phyloP scores from a whole-genome alignment of 2,113 vertebrate species.

The Macroglossus sobrinus region DNA sequence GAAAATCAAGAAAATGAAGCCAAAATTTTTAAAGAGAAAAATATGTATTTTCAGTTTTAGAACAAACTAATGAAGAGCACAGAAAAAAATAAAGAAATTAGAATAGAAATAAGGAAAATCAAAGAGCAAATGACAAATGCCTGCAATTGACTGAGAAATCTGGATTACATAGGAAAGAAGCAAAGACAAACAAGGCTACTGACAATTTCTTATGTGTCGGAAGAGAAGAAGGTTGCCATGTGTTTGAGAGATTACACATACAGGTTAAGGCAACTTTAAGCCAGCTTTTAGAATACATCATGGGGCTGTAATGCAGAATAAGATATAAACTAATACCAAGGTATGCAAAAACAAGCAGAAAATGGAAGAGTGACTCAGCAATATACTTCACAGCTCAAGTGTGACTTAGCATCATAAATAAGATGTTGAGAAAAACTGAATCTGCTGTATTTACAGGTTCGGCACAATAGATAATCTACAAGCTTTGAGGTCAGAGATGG shows the following conservation, averaged over 20 bases:
- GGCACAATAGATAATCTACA: not conserved
- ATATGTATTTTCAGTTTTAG: conserved; percentile 50
- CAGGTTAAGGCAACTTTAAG: conserved; percentile 20
- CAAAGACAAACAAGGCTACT: not conserved
- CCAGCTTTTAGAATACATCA: not conserved
- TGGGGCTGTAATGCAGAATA: conserved; percentile 5
- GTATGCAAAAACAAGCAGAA: not conserved
- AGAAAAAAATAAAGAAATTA: conserved; percentile 50
- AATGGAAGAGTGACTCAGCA: conserved; percentile 46
- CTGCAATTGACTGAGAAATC: not conserved
- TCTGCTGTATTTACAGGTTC: not conserved
- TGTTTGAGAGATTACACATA: not conserved
- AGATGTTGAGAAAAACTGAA: conserved; percentile 39
- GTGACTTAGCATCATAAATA: conserved; percentile 17
- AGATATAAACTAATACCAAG: not conserved
- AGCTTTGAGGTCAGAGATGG: not conserved
- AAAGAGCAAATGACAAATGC: conserved; percentile 50
- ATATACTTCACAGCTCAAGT: conserved; percentile 31
- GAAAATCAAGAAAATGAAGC: conserved; percentile 61
- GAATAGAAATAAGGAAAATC: conserved; percentile 38
- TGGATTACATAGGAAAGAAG: not conserved
- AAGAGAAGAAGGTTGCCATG: not conserved
- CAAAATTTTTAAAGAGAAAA: conserved; percentile 59
- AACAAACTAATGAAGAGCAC: conserved; percentile 46
- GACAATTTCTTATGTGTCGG: not conserved